A percentile compares a stretch with the other conserved stretches of the same genome.
phyloP scores from a whole-genome alignment of 2,888 invertebrate species.

The Scaptomyza polygonia region DNA sequence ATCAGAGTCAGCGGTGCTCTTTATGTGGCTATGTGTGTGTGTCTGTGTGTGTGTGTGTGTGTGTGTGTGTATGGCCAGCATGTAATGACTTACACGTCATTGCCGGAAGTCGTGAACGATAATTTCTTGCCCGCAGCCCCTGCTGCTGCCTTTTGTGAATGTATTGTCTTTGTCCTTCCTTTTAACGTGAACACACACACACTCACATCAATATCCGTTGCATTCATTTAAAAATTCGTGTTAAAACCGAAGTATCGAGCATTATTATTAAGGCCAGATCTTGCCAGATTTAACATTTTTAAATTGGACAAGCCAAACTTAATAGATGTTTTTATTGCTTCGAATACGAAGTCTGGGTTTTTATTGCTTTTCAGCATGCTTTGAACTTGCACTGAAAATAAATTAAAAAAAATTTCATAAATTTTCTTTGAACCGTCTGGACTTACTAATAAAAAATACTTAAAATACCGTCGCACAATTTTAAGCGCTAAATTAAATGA shows the following conservation, averaged over 20 bases:
- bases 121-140: background rate
- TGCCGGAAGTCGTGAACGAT: background rate
- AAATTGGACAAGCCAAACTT: background rate
- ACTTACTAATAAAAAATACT: too few species aligned
- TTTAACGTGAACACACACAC: background rate
- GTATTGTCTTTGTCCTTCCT: background rate
- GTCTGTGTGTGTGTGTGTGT: background rate
- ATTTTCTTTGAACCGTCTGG: too few species aligned
- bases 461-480: too few species aligned
- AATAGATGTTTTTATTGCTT: slow-evolving; percentile 8
- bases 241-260: background rate
- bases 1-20: slow-evolving; percentile 2
- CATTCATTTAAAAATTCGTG: background rate
- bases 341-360: slow-evolving; percentile 10
- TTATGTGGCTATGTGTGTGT: slow-evolving; percentile 1
- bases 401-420: background rate
- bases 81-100: background rate
- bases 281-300: background rate
- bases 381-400: background rate
- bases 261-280: background rate
- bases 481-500: background rate
- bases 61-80: slow-evolving; percentile 5
- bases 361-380: slow-evolving; percentile 14
- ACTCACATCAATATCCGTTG: background rate
- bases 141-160: background rate